phyloP scores from a whole-genome alignment of 2,113 vertebrate genomes.

The Mastomys coucha region DNA sequence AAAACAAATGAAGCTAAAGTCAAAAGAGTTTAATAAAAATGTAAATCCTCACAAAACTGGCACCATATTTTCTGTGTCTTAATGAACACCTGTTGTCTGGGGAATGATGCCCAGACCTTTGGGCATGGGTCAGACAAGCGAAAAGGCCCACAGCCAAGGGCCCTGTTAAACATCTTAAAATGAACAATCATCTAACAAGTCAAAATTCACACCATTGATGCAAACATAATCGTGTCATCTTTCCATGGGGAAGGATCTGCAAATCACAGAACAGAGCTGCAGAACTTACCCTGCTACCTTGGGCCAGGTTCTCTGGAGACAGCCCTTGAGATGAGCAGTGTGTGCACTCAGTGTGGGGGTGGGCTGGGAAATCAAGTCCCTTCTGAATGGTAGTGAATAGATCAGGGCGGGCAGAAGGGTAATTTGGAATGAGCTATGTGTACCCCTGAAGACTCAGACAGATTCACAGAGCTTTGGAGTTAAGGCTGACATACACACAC shows the following conservation, averaged over 20 bases:
- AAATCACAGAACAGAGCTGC: constrained; percentile 2
- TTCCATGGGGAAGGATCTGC: constrained; percentile 8
- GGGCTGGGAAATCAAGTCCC: rapidly evolving
- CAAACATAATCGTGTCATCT: constrained; percentile 5
- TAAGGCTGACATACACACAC: not conserved
- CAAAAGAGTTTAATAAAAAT: constrained; percentile 80
- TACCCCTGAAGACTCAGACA: not conserved
- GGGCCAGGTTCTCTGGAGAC: not conserved
- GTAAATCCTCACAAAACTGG: constrained; percentile 67
- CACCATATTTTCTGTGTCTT: constrained; percentile 1
- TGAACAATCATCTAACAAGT: constrained; percentile 61
- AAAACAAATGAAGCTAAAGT: constrained; percentile 55
- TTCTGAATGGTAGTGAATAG: not conserved
- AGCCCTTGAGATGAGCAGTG: not conserved
- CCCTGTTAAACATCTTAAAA: constrained; percentile 40
- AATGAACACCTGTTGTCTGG: constrained; percentile 73
- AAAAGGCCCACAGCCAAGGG: not conserved
- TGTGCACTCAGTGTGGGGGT: rapidly evolving
- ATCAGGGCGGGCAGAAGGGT: not conserved
- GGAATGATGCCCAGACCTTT: constrained; percentile 62
- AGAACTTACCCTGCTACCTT: not conserved
- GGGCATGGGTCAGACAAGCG: constrained; percentile 18
- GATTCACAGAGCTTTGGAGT: not conserved
- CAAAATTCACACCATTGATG: not conserved
- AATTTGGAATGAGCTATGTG: not conserved